Evolutionary conservation across 2,113 vertebrate genomes (phyloP).

Genomic region (Hydrolagus affinis): DNA sequence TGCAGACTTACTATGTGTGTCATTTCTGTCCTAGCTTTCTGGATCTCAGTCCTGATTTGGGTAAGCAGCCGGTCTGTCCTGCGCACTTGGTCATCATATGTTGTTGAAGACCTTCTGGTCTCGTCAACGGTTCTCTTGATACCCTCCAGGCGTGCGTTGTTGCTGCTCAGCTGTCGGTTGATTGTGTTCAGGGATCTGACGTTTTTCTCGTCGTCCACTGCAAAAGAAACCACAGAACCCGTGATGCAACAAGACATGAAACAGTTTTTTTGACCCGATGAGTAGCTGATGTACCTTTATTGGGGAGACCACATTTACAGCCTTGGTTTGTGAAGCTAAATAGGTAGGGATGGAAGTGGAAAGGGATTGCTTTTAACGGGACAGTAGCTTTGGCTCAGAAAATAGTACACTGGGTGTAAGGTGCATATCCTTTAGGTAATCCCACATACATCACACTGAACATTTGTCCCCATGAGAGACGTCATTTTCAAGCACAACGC

Average conservation of each 20-base stretch:
- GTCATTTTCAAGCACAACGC: too few relatives aligned
- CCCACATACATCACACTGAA: too few relatives aligned
- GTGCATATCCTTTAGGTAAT: too few relatives aligned
- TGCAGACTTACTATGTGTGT: constrained; percentile 50
- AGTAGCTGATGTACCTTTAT: neutral
- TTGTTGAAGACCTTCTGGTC: constrained; percentile 45
- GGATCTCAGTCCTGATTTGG: constrained; percentile 56
- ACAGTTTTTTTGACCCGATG: too few relatives aligned
- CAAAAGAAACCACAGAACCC: neutral
- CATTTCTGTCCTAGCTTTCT: constrained; percentile 46
- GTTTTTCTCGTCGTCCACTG: constrained; percentile 58
- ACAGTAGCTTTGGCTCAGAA: neutral
- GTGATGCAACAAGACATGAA: neutral
- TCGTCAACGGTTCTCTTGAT: constrained; percentile 38
- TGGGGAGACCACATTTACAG: neutral
- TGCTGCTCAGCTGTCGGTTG: constrained; percentile 47
- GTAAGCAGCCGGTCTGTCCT: constrained; percentile 50
- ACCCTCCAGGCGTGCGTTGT: constrained; percentile 49
- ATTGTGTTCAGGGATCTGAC: constrained; percentile 52
- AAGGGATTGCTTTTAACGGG: neutral
- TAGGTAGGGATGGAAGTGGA: neutral
- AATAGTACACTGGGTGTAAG: neutral
- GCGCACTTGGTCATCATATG: constrained; percentile 49
- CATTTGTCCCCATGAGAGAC: too few relatives aligned
- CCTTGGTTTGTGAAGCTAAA: neutral